Percentiles rank a stretch among this genome's conserved stretches.
Evolutionary conservation across 2,113 vertebrate species (phyloP).

Genomic region (Galbula dea): DNA sequence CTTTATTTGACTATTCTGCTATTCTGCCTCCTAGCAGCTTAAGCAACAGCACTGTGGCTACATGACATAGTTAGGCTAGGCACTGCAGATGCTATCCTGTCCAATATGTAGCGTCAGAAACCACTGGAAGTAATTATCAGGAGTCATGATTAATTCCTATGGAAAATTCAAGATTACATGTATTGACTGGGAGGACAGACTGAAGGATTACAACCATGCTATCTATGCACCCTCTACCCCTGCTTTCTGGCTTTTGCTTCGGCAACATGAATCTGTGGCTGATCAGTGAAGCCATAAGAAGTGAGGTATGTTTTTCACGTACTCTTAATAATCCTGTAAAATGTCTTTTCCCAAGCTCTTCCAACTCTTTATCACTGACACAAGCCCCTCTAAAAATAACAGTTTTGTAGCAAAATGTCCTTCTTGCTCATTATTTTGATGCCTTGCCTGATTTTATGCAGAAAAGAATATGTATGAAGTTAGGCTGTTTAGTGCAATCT

Average conservation of each 20-base stretch:
- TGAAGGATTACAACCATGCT: neutral
- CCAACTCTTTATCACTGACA: neutral
- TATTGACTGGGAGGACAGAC: neutral
- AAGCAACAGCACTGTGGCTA: neutral
- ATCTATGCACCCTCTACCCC: neutral
- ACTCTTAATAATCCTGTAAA: neutral
- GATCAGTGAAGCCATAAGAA: neutral
- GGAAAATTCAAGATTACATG: neutral
- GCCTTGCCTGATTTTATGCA: neutral
- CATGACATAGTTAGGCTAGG: neutral
- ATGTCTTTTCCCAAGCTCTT: neutral
- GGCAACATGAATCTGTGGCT: neutral
- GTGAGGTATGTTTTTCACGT: neutral
- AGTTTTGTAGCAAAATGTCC: neutral
- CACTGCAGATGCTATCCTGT: neutral
- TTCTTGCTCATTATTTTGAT: neutral
- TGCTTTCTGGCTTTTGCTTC: neutral
- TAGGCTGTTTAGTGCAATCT: neutral
- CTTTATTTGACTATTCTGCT: neutral
- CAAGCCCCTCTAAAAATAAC: neutral
- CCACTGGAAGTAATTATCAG: neutral
- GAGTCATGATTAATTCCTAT: neutral
- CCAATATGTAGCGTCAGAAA: neutral
- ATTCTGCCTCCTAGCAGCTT: neutral
- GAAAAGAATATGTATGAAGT: neutral